phyloP scores from a whole-genome alignment of 1,140 invertebrate species.

The Drosophila obscura region DNA sequence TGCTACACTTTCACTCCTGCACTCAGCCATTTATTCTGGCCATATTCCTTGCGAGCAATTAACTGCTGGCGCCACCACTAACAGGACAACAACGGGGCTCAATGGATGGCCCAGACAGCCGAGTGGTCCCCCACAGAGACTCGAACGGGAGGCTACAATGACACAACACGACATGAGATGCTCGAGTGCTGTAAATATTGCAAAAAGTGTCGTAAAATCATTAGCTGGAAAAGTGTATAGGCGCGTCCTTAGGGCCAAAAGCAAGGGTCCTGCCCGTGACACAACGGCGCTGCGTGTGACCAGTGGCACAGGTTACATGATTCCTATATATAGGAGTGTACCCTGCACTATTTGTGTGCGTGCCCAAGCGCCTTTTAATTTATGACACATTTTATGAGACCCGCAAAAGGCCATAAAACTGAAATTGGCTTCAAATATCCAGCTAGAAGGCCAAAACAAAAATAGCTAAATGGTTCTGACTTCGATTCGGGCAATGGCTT shows the following conservation, averaged over 20 bases:
- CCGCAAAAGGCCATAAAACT: conserved; percentile 61
- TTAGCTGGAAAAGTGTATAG: conserved; percentile 57
- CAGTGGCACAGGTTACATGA: conserved; percentile 76
- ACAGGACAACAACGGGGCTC: conserved; percentile 42
- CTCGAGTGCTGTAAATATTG: conserved; percentile 54
- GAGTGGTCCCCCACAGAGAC: conserved; percentile 21
- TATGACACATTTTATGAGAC: conserved; percentile 80
- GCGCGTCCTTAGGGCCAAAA: conserved; percentile 36
- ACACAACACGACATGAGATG: conserved; percentile 75
- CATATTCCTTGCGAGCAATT: conserved; percentile 51
- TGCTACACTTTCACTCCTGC: conserved; percentile 59
- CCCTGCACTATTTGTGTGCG: conserved; percentile 26
- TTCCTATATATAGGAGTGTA: conserved; percentile 14
- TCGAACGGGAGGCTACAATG: conserved; percentile 55
- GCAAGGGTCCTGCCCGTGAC: conserved; percentile 30
- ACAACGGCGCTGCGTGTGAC: conserved; percentile 73
- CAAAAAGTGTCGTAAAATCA: conserved; percentile 76
- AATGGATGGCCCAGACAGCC: conserved; percentile 47
- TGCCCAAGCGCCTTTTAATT: conserved; percentile 73
- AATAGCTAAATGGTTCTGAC: conserved; percentile 43
- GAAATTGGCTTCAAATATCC: conserved; percentile 58
- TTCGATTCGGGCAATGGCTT: conserved; percentile 22
- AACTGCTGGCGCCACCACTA: conserved; percentile 72
- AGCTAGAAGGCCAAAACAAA: conserved; percentile 55
- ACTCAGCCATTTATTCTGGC: conserved; percentile 21